A percentile compares a stretch with the other conserved stretches of the same genome.
phyloP scores from a whole-genome alignment of 2,888 invertebrate species.

The Cantharis nigra region DNA sequence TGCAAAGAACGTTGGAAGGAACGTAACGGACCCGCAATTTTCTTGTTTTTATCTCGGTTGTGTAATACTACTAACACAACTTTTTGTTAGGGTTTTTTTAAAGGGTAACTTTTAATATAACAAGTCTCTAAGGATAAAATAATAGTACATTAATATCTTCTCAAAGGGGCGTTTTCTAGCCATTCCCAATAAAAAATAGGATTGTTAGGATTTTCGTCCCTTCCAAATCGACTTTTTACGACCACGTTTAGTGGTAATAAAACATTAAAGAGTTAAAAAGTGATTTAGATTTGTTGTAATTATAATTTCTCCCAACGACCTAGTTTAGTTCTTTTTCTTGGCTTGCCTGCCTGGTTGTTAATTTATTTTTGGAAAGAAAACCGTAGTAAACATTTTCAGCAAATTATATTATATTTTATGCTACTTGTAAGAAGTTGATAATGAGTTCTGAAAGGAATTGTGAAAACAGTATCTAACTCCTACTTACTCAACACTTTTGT shows the following conservation, averaged over 20 bases:
- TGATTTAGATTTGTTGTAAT: conserved; percentile 6
- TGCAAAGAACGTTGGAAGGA: neutral
- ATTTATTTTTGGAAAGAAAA: neutral
- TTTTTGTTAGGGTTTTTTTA: neutral
- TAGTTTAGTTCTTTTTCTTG: neutral
- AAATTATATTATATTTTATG: neutral
- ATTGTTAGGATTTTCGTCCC: conserved; percentile 18
- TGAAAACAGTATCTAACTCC: conserved; percentile 4
- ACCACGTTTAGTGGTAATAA: conserved; percentile 20
- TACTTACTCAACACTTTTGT: conserved; percentile 9
- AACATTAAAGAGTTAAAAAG: conserved; percentile 23
- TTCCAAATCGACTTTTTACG: conserved; percentile 13
- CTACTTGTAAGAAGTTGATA: neutral
- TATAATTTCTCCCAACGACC: neutral
- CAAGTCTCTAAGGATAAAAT: neutral
- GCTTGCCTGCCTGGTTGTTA: neutral
- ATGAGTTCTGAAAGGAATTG: conserved; percentile 4
- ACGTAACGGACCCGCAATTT: neutral
- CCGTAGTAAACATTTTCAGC: neutral
- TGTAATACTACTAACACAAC: neutral
- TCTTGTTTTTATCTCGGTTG: neutral
- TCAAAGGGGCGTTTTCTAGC: neutral
- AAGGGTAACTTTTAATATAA: neutral
- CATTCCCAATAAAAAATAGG: conserved; percentile 14
- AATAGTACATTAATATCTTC: neutral